These are phyloP conservation scores for Mionectes macconnelli DNA, from an alignment of 2,113 vertebrate species.

Conservation along the genomic window DNA sequence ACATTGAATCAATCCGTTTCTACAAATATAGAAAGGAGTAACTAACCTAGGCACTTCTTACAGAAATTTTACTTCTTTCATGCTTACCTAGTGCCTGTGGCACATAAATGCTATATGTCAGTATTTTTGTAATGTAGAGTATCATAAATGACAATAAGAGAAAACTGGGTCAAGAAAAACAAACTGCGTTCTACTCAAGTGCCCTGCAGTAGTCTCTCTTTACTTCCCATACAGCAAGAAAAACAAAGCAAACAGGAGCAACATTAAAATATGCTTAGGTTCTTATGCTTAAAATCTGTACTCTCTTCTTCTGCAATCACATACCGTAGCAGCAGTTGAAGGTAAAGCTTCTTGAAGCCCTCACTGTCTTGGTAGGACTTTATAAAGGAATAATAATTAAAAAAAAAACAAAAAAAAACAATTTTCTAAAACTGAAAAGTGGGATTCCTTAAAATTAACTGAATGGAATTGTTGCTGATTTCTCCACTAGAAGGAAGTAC, in stretches of 20 bases:
- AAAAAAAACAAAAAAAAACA: too few species aligned
- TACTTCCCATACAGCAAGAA: background rate
- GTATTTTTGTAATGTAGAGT: background rate
- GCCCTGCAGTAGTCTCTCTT: background rate
- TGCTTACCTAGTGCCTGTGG: background rate
- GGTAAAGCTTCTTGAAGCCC: background rate
- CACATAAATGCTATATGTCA: background rate
- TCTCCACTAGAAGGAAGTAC: background rate
- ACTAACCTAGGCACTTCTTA: background rate
- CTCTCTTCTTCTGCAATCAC: background rate
- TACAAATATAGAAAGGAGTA: background rate
- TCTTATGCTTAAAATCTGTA: background rate
- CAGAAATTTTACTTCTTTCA: background rate
- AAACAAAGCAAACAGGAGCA: background rate
- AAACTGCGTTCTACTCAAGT: background rate
- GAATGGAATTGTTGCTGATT: background rate
- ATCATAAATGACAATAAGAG: background rate
- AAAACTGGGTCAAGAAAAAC: background rate
- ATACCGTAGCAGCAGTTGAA: rapidly evolving
- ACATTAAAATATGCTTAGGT: rapidly evolving
- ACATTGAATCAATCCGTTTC: background rate
- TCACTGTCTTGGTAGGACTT: background rate
- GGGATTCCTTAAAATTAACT: background rate
- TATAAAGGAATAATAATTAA: background rate
- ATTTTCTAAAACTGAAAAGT: background rate